Percentiles rank a stretch among this genome's conserved stretches.
These are phyloP conservation scores for Habropoda laboriosa DNA, from an alignment of 1,140 invertebrate genomes.

Conservation along the genomic window DNA sequence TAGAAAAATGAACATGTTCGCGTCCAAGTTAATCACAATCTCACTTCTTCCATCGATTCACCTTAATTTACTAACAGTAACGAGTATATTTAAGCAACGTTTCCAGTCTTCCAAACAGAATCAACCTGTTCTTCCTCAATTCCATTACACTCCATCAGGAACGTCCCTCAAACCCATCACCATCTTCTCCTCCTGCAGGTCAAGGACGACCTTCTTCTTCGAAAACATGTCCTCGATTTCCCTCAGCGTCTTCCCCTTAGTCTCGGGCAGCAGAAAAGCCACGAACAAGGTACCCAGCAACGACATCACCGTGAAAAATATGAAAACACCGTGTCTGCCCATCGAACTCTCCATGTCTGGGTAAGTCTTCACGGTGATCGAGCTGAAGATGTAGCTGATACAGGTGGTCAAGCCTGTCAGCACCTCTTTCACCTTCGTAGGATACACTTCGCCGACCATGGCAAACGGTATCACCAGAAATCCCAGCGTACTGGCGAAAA, in stretches of 20 bases:
- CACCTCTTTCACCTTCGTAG: conserved; percentile 85
- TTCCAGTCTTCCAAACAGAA: no score
- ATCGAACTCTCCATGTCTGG: conserved; percentile 83
- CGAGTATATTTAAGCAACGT: no score
- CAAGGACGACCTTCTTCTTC: conserved; percentile 52
- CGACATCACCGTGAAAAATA: conserved; percentile 87
- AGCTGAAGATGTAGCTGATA: conserved; percentile 87
- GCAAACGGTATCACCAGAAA: conserved; percentile 88
- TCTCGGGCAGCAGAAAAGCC: conserved; percentile 88
- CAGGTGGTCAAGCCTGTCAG: conserved; percentile 86
- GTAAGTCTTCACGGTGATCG: conserved; percentile 89
- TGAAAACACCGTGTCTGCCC: conserved; percentile 86
- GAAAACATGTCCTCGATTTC: conserved; percentile 86
- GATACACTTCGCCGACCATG: conserved; percentile 89
- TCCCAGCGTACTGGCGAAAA: conserved; percentile 84
- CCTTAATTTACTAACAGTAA: no score
- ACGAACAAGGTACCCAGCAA: conserved; percentile 87
- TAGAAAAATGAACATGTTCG: no score
- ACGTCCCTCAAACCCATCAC: not conserved
- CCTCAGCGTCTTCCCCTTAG: conserved; percentile 88
- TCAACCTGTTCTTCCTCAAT: no score
- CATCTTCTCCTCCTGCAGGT: not conserved
- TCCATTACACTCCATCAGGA: not conserved
- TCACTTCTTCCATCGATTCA: no score
- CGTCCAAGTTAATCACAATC: no score